These are phyloP conservation scores for Drosophila greeni DNA, from an alignment of 2,888 invertebrate species.

Conservation along the genomic window DNA sequence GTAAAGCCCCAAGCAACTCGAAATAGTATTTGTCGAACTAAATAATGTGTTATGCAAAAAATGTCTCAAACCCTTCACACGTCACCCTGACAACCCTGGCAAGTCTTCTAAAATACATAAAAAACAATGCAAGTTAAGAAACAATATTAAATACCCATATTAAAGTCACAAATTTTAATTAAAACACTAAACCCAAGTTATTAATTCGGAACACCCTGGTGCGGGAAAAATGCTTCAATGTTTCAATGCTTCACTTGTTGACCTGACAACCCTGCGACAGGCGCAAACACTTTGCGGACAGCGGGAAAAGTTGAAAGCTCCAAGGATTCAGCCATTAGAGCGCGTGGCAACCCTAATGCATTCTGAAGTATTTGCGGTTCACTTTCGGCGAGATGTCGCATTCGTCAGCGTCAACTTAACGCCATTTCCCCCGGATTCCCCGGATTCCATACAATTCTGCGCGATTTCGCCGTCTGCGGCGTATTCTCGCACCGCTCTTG, in stretches of 20 bases:
- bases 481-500: constrained; percentile 8
- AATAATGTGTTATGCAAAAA: too few species aligned
- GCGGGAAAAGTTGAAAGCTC: not conserved
- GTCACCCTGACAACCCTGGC: not conserved
- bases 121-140: not conserved
- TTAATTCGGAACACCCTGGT: not conserved
- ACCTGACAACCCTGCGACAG: constrained; percentile 20
- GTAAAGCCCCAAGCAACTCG: too few species aligned
- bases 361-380: constrained; percentile 37
- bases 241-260: not conserved
- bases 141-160: not conserved
- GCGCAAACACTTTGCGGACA: constrained; percentile 4
- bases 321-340: constrained; percentile 16
- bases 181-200: not conserved
- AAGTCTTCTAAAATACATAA: not conserved
- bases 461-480: constrained; percentile 10
- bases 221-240: not conserved
- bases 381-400: constrained; percentile 47
- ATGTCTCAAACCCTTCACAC: not conserved
- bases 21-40: too few species aligned
- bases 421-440: constrained; percentile 33
- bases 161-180: not conserved
- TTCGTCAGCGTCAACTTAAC: constrained; percentile 70
- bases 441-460: constrained; percentile 1
- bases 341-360: constrained; percentile 34